A percentile compares a stretch with the other conserved stretches of the same genome.
These are phyloP conservation scores for Probosciger aterrimus DNA, from an alignment of 2,113 vertebrate species.

Conservation along the genomic window DNA sequence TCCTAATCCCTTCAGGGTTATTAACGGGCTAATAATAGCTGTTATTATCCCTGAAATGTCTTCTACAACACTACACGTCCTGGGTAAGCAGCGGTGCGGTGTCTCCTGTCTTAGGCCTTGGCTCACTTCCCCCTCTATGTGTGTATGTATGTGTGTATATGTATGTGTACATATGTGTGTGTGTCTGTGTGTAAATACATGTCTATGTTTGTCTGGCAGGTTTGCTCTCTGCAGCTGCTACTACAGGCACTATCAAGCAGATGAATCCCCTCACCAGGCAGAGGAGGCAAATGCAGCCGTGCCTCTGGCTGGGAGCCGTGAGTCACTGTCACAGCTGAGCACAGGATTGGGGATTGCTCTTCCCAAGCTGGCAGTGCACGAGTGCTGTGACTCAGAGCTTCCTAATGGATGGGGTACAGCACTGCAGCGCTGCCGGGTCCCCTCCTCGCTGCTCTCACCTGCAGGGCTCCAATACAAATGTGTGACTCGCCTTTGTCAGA, in stretches of 20 bases:
- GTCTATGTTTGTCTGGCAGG: neutral
- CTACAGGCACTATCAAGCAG: neutral
- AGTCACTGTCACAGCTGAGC: neutral
- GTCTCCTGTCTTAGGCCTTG: neutral
- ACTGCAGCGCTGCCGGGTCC: neutral
- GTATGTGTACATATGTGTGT: rapidly evolving
- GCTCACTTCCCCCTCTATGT: neutral
- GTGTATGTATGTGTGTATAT: rapidly evolving
- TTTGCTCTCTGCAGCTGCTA: neutral
- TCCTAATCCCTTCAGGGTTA: neutral
- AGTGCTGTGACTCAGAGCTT: neutral
- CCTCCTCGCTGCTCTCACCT: neutral
- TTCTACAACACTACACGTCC: neutral
- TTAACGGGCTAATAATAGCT: constrained; percentile 9
- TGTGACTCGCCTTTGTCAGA: neutral
- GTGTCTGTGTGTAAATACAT: rapidly evolving
- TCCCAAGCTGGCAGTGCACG: neutral
- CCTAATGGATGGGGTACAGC: rapidly evolving
- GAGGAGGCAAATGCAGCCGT: neutral
- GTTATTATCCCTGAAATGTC: neutral
- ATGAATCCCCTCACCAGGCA: neutral
- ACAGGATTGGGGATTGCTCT: neutral
- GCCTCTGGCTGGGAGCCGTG: neutral
- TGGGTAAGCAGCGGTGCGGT: neutral
- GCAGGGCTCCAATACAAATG: neutral